Evolutionary conservation across 2,888 invertebrate genomes (phyloP).

Genomic region (Ichneumoninae sp.): DNA sequence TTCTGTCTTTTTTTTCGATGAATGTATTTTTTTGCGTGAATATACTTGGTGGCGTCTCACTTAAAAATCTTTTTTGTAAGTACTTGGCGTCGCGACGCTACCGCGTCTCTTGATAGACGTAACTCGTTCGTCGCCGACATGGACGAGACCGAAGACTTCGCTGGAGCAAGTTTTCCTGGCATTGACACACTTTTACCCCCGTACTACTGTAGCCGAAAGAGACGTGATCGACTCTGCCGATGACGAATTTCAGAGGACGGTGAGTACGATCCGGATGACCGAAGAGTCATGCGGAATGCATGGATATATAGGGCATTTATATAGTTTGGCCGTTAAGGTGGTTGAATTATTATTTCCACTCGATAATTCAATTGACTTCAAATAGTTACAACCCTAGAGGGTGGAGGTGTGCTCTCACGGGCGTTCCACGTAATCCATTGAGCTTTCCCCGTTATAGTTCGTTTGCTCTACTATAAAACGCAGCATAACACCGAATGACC

Average conservation of each 20-base stretch:
- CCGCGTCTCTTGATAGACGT: neutral
- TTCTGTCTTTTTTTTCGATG: no score
- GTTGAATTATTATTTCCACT: neutral
- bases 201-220: slow-evolving; percentile 39
- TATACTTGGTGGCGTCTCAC: no score
- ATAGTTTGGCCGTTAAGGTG: neutral
- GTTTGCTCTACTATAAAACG: slow-evolving; percentile 29
- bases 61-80: neutral
- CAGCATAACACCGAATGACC: slow-evolving; percentile 12
- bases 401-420: neutral
- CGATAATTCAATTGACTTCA: neutral
- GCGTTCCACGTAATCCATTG: slow-evolving; percentile 53
- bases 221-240: slow-evolving; percentile 49
- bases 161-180: slow-evolving; percentile 63
- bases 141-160: slow-evolving; percentile 44
- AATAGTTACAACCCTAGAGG: neutral
- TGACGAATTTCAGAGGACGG: slow-evolving; percentile 48
- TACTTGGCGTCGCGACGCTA: neutral
- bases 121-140: slow-evolving; percentile 15
- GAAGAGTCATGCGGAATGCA: slow-evolving; percentile 1
- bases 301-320: neutral
- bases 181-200: slow-evolving; percentile 64
- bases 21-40: no score
- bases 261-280: slow-evolving; percentile 25
- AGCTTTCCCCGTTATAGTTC: slow-evolving; percentile 6